phyloP scores from a whole-genome alignment of 2,113 vertebrate species.

The Triplophysa tibetana region DNA sequence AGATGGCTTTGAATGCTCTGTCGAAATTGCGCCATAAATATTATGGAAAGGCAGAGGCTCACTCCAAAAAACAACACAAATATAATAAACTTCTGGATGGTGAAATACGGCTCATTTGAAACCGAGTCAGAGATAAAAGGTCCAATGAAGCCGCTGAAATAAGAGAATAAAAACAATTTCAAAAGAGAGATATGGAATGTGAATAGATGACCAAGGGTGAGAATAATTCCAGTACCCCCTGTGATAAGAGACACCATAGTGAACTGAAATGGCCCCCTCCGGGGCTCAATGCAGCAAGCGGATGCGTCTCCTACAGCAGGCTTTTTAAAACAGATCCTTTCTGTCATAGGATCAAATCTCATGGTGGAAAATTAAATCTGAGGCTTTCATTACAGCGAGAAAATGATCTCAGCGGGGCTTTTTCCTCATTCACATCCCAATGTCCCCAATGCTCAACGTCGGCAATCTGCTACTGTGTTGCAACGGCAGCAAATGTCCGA shows the following conservation, averaged over 20 bases:
- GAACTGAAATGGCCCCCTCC: slow-evolving; percentile 13
- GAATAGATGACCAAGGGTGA: slow-evolving; percentile 36
- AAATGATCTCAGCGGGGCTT: slow-evolving; percentile 36
- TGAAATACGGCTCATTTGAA: slow-evolving; percentile 6
- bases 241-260: slow-evolving; percentile 34
- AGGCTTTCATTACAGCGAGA: slow-evolving; percentile 42
- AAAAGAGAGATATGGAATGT: slow-evolving; percentile 15
- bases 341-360: slow-evolving; percentile 39
- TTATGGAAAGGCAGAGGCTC: slow-evolving; percentile 4
- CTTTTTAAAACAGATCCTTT: slow-evolving; percentile 17
- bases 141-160: slow-evolving; percentile 8
- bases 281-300: slow-evolving; percentile 3
- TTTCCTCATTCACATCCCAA: slow-evolving; percentile 31
- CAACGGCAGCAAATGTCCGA: slow-evolving; percentile 24
- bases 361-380: slow-evolving; percentile 34
- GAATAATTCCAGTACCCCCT: slow-evolving; percentile 31
- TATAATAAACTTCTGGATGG: background rate
- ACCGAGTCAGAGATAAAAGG: background rate
- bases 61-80: slow-evolving; percentile 5
- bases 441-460: background rate
- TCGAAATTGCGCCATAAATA: background rate
- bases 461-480: background rate
- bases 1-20: background rate
- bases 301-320: slow-evolving; percentile 25
- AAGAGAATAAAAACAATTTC: slow-evolving; percentile 6